Evolutionary conservation across 2,113 vertebrate genomes (phyloP), one percentile per base, ranked within the genome.

Genomic region (Zonotrichia leucophrys): DNA sequence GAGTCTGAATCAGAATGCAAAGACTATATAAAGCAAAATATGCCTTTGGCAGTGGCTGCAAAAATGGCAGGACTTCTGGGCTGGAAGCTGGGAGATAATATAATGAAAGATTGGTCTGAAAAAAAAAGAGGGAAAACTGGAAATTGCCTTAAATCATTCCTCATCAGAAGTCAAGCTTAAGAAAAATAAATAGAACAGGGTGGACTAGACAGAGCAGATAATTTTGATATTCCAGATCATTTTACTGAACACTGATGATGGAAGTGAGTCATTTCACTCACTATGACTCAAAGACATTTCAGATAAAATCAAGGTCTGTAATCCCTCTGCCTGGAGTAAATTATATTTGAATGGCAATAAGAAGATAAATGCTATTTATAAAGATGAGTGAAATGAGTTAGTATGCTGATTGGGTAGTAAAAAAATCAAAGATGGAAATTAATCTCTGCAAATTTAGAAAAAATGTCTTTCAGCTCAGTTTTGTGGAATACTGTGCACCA

Each of bases 361-460:
- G 94, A 96, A 95, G 84, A 78, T 74, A 69, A 97, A 85, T 94
- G 83, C 87, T 96, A 95, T 96, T 97, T 95, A 85, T 95, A 94
- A 95, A 96, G 94, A 76, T 84, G 80, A 97, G 83, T 92, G 94
- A 91, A 96, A 91, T 94, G 87, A 94, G 86, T 91, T 78, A 74
- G 41, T n/a, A 56, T 80, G 89, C 44, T 92, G 85, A 95, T 89
- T 94, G 81, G 39, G 53, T 83, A 88, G 74, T 49, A 46, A 74
- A 87, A 83, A 92, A 73, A 59, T 58, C 56, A 75, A 75, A 94
- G 18, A 78, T 83, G 41, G 67, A 93, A 59, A 95, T 74, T 84
- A 94, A 90, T 88, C 69, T 94, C 78, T 92, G 56, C 47, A 92
- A 93, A 94, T 92, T 82, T 75, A 79, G 76, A 72, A 92, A 66